These are phyloP conservation scores for Heterodera carotae DNA, from an alignment of 1,140 invertebrate species.

Conservation along the genomic window DNA sequence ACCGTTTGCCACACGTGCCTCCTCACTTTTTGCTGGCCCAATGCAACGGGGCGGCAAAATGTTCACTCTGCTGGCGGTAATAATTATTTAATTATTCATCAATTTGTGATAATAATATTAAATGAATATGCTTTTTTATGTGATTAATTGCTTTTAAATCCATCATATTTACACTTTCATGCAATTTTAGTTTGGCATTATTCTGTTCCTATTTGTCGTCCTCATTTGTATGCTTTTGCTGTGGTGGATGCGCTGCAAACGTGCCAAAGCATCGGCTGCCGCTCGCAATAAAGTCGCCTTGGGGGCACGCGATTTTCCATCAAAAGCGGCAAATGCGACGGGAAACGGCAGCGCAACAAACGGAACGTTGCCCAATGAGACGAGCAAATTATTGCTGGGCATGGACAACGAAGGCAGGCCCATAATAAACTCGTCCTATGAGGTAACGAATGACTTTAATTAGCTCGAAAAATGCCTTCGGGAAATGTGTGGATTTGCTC, in stretches of 20 bases:
- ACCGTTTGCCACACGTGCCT: slow-evolving; percentile 71
- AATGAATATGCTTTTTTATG: too few relatives aligned
- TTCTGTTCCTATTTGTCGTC: slow-evolving; percentile 48
- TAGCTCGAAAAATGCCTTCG: slow-evolving; percentile 9
- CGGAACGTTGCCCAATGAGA: slow-evolving; percentile 52
- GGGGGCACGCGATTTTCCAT: slow-evolving; percentile 11
- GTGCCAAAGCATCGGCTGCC: slow-evolving; percentile 34
- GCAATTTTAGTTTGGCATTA: slow-evolving; percentile 23
- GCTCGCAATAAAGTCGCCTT: slow-evolving; percentile 12
- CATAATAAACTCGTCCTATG: slow-evolving; percentile 60
- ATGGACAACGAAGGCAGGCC: slow-evolving; percentile 56
- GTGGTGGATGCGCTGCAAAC: slow-evolving; percentile 59
- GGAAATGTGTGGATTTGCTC: not conserved
- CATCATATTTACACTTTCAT: too few relatives aligned
- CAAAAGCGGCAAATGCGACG: slow-evolving; percentile 22
- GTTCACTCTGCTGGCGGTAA: slow-evolving; percentile 25
- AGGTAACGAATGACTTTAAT: slow-evolving; percentile 18
- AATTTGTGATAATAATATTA: too few relatives aligned
- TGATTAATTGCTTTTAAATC: too few relatives aligned
- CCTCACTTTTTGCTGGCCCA: slow-evolving; percentile 71
- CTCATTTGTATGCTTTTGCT: slow-evolving; percentile 67
- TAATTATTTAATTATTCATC: too few relatives aligned
- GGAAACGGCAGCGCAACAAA: slow-evolving; percentile 30
- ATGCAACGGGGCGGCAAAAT: slow-evolving; percentile 24
- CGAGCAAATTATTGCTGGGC: slow-evolving; percentile 57